Evolutionary conservation across 2,888 invertebrate species (phyloP).

Genomic region (Ephialtes manifestator): DNA sequence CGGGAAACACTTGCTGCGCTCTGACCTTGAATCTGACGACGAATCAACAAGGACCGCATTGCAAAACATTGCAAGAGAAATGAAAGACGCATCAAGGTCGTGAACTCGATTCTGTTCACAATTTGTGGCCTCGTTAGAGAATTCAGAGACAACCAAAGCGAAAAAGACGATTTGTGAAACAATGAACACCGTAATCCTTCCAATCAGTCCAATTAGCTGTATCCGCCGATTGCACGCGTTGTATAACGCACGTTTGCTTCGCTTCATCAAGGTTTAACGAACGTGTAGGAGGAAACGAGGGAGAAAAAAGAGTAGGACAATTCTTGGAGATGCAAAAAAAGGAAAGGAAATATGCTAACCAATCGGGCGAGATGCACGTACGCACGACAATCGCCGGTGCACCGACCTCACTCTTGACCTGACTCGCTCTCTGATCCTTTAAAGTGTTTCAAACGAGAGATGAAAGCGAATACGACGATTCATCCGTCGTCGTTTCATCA

Average conservation of each 20-base stretch:
- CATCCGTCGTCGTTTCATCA: not conserved
- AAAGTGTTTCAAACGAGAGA: not conserved
- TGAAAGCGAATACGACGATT: not conserved
- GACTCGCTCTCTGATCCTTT: not conserved
- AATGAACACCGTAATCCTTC: not conserved
- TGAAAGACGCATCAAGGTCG: conserved; percentile 6
- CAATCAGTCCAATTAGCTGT: not conserved
- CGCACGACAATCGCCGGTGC: conserved; percentile 23
- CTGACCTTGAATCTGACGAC: conserved; percentile 16
- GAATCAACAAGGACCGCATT: conserved; percentile 28
- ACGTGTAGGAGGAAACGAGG: conserved; percentile 26
- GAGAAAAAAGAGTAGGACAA: not conserved
- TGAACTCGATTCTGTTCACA: conserved; percentile 23
- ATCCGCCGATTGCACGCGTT: not conserved
- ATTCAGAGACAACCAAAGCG: not conserved
- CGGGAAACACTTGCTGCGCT: not conserved
- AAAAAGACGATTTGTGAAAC: not conserved
- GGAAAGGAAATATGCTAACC: not conserved
- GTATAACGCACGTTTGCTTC: no score
- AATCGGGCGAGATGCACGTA: conserved; percentile 40
- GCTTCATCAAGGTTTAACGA: not conserved
- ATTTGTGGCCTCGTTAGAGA: not conserved
- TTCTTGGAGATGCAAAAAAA: not conserved
- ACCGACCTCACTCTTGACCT: conserved; percentile 25
- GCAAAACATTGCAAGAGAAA: conserved; percentile 3